Evolutionary conservation across 2,888 invertebrate species (phyloP).

Genomic region (Ochropleura plecta): DNA sequence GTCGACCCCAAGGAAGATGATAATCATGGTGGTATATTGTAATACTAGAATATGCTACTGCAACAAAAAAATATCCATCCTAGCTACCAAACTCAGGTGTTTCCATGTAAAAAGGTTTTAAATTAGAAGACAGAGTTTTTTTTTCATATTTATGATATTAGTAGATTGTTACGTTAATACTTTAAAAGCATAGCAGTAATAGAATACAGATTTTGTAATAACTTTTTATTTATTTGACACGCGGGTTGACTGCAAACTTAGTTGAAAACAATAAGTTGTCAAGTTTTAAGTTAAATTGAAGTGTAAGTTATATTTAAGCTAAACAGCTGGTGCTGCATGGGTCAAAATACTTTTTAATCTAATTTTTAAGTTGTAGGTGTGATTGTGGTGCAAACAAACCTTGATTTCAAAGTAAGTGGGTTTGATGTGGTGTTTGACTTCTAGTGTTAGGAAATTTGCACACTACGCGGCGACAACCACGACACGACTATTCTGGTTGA

Average conservation of each 20-base stretch:
- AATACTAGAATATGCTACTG: not conserved
- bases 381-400: not conserved
- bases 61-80: not conserved
- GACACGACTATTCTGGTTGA: not conserved
- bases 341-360: not conserved
- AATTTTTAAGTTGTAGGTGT: not conserved
- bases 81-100: not conserved
- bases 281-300: conserved; percentile 27
- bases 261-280: conserved; percentile 31
- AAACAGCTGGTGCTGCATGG: conserved; percentile 14
- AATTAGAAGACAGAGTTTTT: not conserved
- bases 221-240: not conserved
- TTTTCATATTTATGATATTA: not conserved
- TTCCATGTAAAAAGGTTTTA: not conserved
- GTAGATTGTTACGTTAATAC: not conserved
- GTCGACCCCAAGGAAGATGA: too few relatives aligned
- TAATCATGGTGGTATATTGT: not conserved
- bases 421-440: not conserved
- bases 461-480: not conserved
- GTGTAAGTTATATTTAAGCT: not conserved
- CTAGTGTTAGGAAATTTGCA: not conserved
- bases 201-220: conserved; percentile 15
- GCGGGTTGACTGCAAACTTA: conserved; percentile 11
- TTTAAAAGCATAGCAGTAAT: not conserved
- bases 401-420: not conserved